phyloP scores from a whole-genome alignment of 2,113 vertebrate species.

The Tylochromis polylepis region DNA sequence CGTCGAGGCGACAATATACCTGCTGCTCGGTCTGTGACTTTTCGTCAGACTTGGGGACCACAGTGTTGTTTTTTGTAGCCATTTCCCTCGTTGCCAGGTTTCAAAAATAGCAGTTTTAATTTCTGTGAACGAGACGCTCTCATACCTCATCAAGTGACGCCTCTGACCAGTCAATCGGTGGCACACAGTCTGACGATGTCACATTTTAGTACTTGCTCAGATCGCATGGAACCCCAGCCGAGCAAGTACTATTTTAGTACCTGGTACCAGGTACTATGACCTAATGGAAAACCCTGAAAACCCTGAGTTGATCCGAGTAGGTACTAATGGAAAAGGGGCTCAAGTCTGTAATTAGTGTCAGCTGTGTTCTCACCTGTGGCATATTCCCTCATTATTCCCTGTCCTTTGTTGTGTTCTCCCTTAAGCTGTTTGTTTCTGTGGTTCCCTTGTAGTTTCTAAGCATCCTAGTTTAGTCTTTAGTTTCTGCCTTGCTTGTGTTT shows the following conservation, averaged over 20 bases:
- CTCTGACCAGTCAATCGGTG: not conserved
- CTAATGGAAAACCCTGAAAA: not conserved
- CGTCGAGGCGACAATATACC: no score
- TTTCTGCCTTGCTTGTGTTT: no score
- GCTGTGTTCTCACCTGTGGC: no score
- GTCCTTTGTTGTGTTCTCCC: no score
- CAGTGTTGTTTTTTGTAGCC: not conserved
- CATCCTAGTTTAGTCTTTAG: no score
- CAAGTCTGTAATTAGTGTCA: no score
- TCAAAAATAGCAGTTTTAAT: not conserved
- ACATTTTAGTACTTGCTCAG: not conserved
- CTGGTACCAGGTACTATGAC: not conserved
- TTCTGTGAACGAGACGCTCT: not conserved
- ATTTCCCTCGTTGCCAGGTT: not conserved
- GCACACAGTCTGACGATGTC: not conserved
- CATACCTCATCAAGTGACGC: not conserved
- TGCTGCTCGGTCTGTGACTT: no score
- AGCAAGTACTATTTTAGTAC: not conserved
- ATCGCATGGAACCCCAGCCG: not conserved
- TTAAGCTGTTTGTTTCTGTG: no score
- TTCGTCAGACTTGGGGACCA: no score
- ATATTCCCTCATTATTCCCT: no score
- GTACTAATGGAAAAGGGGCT: not conserved
- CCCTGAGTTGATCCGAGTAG: not conserved
- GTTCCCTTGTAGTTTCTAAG: no score